Conservation (phyloP, 2,888 invertebrate species). For the Tiphia femorata region DNA sequence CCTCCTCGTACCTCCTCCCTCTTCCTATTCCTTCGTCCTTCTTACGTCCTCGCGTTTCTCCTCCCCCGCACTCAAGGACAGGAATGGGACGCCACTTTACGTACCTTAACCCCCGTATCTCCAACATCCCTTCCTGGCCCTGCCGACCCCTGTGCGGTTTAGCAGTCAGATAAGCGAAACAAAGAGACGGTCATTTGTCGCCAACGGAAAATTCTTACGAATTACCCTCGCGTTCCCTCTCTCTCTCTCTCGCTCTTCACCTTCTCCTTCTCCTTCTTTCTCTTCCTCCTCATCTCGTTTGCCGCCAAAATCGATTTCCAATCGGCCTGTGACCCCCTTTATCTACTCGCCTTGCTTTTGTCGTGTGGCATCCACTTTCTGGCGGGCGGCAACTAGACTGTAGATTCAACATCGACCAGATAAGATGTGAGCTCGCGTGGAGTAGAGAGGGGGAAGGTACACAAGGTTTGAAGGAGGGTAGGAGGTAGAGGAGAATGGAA, state of each 20-base stretch:
- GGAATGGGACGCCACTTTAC: no score
- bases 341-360: conserved; percentile 9
- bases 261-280: not conserved
- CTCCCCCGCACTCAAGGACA: no score
- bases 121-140: no score
- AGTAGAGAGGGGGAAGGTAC: conserved; percentile 7
- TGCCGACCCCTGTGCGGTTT: conserved; percentile 5
- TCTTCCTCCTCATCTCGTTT: conserved; percentile 4
- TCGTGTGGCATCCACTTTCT: conserved; percentile 14
- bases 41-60: no score
- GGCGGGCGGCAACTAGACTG: conserved; percentile 10
- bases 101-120: no score
- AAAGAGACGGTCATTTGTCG: conserved; percentile 38
- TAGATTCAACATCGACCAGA: conserved; percentile 22
- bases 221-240: conserved; percentile 1
- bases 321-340: no score
- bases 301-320: no score
- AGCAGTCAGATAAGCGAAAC: conserved; percentile 33
- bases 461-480: not conserved
- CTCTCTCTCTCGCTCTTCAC: not conserved
- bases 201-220: conserved; percentile 10
- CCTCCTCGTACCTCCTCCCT: not conserved
- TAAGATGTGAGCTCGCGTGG: not conserved
- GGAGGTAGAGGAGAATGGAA: conserved; percentile 1
- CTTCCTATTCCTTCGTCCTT: not conserved